Percentiles rank a stretch among this genome's conserved stretches.
These are phyloP conservation scores for Heterotis niloticus DNA, from an alignment of 2,113 vertebrate genomes.

Conservation along the genomic window DNA sequence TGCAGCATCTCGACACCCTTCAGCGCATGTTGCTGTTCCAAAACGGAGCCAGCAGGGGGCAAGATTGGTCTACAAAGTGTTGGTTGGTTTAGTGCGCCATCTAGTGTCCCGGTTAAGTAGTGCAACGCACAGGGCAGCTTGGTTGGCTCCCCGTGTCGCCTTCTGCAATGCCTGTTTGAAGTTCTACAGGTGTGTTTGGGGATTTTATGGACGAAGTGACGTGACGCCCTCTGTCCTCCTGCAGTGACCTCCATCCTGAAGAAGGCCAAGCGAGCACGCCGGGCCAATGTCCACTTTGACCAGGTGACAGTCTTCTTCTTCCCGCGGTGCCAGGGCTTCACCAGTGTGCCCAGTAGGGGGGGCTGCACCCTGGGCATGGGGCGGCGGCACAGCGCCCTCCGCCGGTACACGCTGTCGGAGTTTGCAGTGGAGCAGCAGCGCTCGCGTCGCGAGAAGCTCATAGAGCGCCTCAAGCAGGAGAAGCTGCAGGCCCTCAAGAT, in stretches of 20 bases:
- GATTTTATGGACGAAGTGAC: neutral
- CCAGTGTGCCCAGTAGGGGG: conserved; percentile 80
- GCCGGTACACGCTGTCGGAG: conserved; percentile 75
- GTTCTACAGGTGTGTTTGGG: neutral
- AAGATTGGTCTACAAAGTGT: neutral
- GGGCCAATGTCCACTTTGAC: conserved; percentile 70
- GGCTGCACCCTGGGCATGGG: conserved; percentile 87
- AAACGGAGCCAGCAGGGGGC: too few relatives aligned
- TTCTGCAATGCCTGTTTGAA: neutral
- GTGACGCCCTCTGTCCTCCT: neutral
- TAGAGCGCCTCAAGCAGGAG: conserved; percentile 70
- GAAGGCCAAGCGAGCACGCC: conserved; percentile 60
- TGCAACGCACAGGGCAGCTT: too few relatives aligned
- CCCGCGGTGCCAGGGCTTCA: conserved; percentile 88
- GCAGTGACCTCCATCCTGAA: conserved; percentile 79
- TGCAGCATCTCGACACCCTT: too few relatives aligned
- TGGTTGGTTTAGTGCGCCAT: neutral
- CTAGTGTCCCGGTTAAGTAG: conserved; percentile 31
- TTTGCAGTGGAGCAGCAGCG: conserved; percentile 69
- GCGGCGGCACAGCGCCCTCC: conserved; percentile 65
- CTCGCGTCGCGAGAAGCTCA: conserved; percentile 63
- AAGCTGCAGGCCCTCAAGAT: conserved; percentile 62
- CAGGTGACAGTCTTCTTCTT: conserved; percentile 84
- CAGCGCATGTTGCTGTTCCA: too few relatives aligned
- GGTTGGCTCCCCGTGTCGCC: neutral